Conservation (phyloP, 2,797 vertebrate species). For the Poeciliopsis paucimaculata region DNA sequence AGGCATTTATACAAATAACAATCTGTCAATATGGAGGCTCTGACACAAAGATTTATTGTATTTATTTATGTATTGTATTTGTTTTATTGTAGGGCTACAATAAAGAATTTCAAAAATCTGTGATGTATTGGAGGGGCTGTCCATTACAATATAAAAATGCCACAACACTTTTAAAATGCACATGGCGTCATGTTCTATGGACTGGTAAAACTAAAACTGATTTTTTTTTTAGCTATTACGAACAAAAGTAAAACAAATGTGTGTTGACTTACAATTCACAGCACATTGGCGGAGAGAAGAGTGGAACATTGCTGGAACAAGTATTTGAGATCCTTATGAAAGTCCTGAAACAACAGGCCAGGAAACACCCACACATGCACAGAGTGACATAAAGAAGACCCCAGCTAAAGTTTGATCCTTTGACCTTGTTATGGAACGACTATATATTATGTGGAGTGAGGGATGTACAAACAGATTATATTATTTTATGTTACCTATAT, state of each 20-base stretch:
- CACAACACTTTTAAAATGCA: background rate
- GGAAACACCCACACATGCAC: background rate
- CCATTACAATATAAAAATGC: background rate
- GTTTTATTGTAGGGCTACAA: too few relatives aligned
- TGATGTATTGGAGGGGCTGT: too few relatives aligned
- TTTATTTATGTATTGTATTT: too few relatives aligned
- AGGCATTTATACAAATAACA: conserved; percentile 14
- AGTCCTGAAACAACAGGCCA: background rate
- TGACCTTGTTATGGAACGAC: background rate
- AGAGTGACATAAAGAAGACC: background rate
- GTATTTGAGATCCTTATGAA: background rate
- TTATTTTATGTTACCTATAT: background rate
- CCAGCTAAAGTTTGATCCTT: background rate
- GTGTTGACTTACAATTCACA: background rate
- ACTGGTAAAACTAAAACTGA: background rate
- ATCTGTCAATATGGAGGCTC: conserved; percentile 35
- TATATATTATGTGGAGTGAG: background rate
- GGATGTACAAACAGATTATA: too few relatives aligned
- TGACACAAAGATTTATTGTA: too few relatives aligned
- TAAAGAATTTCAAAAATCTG: too few relatives aligned
- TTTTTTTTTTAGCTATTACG: background rate
- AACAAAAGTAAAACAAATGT: background rate
- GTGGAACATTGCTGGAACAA: background rate
- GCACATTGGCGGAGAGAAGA: background rate
- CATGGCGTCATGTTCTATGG: background rate